Conservation (phyloP, 1,140 invertebrate genomes). For the Sipha flava region DNA sequence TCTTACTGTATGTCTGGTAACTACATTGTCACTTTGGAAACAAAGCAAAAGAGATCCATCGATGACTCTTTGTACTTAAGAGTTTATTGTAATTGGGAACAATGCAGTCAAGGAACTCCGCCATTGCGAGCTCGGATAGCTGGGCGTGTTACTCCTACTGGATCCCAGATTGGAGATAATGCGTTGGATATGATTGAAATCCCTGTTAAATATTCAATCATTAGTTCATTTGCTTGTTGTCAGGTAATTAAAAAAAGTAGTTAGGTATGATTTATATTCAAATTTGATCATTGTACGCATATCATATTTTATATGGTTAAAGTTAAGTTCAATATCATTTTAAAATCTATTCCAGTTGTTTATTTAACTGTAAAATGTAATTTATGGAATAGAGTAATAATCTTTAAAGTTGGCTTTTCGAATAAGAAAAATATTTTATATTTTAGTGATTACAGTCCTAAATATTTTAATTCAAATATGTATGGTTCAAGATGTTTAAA, state of each 20-base stretch:
- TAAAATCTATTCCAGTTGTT: too few relatives aligned
- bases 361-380: too few relatives aligned
- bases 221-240: slow-evolving; percentile 54
- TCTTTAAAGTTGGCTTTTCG: too few relatives aligned
- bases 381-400: too few relatives aligned
- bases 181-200: slow-evolving; percentile 60
- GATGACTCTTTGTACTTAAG: slow-evolving; percentile 50
- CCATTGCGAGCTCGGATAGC: slow-evolving; percentile 62
- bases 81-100: slow-evolving; percentile 57
- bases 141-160: slow-evolving; percentile 55
- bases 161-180: slow-evolving; percentile 37
- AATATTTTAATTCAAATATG: too few relatives aligned
- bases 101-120: slow-evolving; percentile 46
- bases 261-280: too few relatives aligned
- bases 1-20: slow-evolving; percentile 44
- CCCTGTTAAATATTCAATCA: slow-evolving; percentile 48
- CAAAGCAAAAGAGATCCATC: slow-evolving; percentile 50
- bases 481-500: too few relatives aligned
- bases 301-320: too few relatives aligned
- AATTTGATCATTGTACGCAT: too few relatives aligned
- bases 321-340: too few relatives aligned
- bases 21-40: slow-evolving; percentile 56
- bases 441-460: too few relatives aligned
- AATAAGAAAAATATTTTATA: too few relatives aligned
- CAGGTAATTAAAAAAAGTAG: slow-evolving; percentile 43